Base-by-base conservation (phyloP, 2,888 invertebrate genomes). In the Philonicus albiceps region DNA sequence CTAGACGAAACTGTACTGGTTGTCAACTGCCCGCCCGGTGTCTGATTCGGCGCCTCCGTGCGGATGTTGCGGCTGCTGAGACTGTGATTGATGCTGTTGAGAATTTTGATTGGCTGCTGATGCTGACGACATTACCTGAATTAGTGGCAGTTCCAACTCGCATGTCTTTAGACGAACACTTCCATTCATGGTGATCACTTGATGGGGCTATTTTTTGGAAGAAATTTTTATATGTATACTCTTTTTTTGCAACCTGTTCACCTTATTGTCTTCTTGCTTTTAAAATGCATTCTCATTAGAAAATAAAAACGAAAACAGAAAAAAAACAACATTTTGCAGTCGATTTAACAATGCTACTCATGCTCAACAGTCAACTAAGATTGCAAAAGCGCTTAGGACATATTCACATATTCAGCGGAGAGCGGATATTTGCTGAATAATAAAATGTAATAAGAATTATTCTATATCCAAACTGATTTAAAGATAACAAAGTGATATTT, bases 1-100 rank as follows among this genome's bases (percentile, higher is more conserved):
- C 93, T 93, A 95, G 88, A 95, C 95, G 92, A 95, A 96, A 91
- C 95, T 95, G 92, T 97, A 97, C 89, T 96, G 96, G 92, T 97
- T 97, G 91, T 97, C 97, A 19, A 97, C 94, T 31, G 97, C 97
- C 86, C 97, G 91, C 27, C 91, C 92, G 40, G 89, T 89, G 87
- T 90, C 90, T 73, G 89, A 88, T 37, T 89, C 89, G 16, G 84
- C 53, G 19, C 80, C 84, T 43, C 85, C 85, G 34, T 88, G 86
- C 86, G 88, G 87, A 64, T 88, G 88, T 34, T 73, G 88, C 81
- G 55, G 86, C 74, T 74, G 87, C 74, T 81, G 87, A 81, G 87
- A 89, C 93, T 93, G 88, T 93, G 93, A 0, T 92, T 91, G 87
- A 90, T 90, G 81, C 91, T 91, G 88, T 92, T 88, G 80, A 22